Evolutionary conservation across 2,888 invertebrate genomes (phyloP).

Genomic region (Pachycephus smyrnensis): DNA sequence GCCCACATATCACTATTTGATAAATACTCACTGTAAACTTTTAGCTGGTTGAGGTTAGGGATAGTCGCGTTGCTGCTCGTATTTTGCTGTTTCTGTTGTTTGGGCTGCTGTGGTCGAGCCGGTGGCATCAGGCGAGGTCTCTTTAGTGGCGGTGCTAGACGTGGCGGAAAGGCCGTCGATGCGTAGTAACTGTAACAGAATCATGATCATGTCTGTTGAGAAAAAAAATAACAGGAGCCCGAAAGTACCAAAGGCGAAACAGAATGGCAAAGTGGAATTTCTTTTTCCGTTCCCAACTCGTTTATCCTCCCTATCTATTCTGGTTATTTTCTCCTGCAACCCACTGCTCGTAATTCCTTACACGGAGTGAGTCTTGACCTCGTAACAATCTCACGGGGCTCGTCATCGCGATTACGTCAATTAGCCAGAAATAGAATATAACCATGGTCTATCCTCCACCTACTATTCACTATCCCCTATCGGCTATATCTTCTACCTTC

Average conservation of each 20-base stretch:
- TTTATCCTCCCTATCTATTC: neutral
- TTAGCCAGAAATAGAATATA: conserved; percentile 3
- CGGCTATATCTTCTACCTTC: neutral
- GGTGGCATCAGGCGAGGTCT: conserved; percentile 73
- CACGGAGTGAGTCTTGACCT: neutral
- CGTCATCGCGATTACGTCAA: conserved; percentile 1
- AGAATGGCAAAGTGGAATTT: neutral
- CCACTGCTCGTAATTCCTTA: neutral
- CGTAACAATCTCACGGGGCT: neutral
- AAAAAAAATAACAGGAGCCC: conserved; percentile 17
- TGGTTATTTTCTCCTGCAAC: neutral
- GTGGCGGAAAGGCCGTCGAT: conserved; percentile 71
- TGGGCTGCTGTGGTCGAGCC: conserved; percentile 61
- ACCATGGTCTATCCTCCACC: neutral
- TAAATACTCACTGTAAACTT: conserved; percentile 74
- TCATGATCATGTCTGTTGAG: conserved; percentile 18
- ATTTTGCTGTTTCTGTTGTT: conserved; percentile 55
- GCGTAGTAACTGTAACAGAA: conserved; percentile 73
- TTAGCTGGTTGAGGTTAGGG: conserved; percentile 71
- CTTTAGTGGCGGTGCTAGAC: conserved; percentile 74
- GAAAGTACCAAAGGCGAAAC: neutral
- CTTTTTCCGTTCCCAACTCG: neutral
- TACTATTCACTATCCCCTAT: neutral
- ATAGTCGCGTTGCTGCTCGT: conserved; percentile 65
- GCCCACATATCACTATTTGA: neutral